Evolutionary conservation across 2,797 vertebrate genomes (phyloP).

Genomic region (Ptychobarbus kaznakovi): DNA sequence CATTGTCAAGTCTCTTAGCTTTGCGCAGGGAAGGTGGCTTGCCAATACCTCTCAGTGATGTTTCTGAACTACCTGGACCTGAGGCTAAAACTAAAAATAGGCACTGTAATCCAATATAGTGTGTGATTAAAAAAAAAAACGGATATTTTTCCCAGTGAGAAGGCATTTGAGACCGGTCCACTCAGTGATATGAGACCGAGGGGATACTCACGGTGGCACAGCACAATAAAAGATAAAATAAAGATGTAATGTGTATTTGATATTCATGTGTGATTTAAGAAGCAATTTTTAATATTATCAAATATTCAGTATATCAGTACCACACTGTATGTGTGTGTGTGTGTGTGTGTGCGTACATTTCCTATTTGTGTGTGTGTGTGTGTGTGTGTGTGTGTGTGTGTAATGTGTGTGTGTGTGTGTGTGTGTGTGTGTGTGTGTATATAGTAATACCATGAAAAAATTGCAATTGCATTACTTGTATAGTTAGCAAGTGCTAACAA

Average conservation of each 20-base stretch:
- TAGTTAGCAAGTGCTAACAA: not conserved
- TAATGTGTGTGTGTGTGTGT: not conserved
- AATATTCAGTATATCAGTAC: not conserved
- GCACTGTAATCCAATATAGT: slow-evolving; percentile 45
- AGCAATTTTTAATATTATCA: not conserved
- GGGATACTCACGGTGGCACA: not conserved
- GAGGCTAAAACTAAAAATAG: slow-evolving; percentile 54
- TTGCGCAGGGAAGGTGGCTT: slow-evolving; percentile 44
- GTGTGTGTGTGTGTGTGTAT: not conserved
- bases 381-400: not conserved
- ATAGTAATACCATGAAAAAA: not conserved
- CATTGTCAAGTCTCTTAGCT: slow-evolving; percentile 18
- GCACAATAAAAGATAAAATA: not conserved
- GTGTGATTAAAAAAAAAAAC: not conserved
- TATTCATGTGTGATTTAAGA: not conserved
- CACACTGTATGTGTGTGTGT: not conserved
- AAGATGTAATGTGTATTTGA: not conserved
- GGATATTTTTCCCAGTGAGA: slow-evolving; percentile 39
- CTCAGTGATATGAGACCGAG: slow-evolving; percentile 17
- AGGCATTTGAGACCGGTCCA: slow-evolving; percentile 36
- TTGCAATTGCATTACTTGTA: not conserved
- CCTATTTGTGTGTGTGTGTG: not conserved
- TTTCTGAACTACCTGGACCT: slow-evolving; percentile 42
- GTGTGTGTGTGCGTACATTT: not conserved
- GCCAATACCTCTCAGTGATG: slow-evolving; percentile 50